Evolutionary conservation across 2,113 vertebrate species (phyloP).

Genomic region (Cisticola juncidis): DNA sequence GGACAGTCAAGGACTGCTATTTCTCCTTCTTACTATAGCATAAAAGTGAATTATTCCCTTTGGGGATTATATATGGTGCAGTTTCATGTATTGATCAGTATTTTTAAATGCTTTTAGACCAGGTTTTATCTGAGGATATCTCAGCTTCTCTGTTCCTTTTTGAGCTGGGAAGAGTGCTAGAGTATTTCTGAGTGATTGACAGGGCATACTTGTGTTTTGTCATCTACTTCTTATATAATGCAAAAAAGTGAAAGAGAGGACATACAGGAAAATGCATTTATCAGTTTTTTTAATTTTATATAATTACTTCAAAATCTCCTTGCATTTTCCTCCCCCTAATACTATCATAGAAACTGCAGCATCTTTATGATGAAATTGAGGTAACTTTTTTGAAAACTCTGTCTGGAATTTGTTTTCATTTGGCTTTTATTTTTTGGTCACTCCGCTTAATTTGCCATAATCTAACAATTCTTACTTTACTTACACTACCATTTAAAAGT

Average conservation of each 20-base stretch:
- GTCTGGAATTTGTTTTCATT: neutral
- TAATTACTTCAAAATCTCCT: neutral
- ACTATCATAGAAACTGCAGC: neutral
- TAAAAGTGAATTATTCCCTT: neutral
- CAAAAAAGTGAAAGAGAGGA: neutral
- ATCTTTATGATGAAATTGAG: neutral
- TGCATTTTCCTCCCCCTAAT: accelerated
- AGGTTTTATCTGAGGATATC: neutral
- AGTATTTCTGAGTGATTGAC: neutral
- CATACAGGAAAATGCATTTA: neutral
- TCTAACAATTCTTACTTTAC: neutral
- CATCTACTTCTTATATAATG: neutral
- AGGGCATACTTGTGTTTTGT: neutral
- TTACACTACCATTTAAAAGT: neutral
- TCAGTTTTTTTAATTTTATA: neutral
- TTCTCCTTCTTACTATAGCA: neutral
- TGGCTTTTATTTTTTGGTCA: neutral
- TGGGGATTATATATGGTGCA: neutral
- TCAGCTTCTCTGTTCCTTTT: neutral
- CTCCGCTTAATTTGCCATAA: neutral
- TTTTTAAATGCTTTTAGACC: conserved; percentile 9
- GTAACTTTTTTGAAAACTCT: neutral
- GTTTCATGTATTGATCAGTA: conserved; percentile 1
- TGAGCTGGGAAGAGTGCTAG: neutral
- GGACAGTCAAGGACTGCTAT: neutral